phyloP scores from a whole-genome alignment of 2,888 invertebrate genomes.

The Bursaphelenchus okinawaensis region DNA sequence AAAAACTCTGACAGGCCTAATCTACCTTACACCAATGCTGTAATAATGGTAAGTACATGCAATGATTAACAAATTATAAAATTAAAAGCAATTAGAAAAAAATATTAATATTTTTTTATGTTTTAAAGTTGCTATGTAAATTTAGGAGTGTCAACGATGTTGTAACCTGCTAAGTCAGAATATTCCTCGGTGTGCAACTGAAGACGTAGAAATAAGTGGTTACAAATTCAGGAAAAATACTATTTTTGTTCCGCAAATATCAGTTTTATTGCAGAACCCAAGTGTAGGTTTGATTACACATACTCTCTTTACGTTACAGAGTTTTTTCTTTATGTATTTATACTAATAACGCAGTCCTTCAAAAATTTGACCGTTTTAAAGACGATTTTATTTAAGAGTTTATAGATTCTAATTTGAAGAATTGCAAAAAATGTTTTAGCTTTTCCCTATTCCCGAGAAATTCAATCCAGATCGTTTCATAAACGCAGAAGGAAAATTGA shows the following conservation, averaged over 20 bases:
- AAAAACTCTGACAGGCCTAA: neutral
- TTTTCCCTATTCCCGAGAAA: slow-evolving; percentile 2
- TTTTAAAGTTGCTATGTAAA: neutral
- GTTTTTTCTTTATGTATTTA: too few species aligned
- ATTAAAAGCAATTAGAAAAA: too few species aligned
- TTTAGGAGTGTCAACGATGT: slow-evolving; percentile 1
- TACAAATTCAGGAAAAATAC: neutral
- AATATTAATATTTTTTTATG: neutral
- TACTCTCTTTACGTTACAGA: too few species aligned
- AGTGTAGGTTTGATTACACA: too few species aligned
- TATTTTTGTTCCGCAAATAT: neutral
- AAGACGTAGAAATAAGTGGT: neutral
- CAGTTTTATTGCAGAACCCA: neutral
- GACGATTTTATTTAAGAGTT: too few species aligned
- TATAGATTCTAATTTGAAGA: too few species aligned
- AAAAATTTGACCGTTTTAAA: too few species aligned
- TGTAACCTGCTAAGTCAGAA: slow-evolving; percentile 4
- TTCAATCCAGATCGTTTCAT: slow-evolving; percentile 4
- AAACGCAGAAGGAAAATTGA: neutral
- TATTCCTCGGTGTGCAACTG: neutral
- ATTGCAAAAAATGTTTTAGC: neutral
- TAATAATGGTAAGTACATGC: neutral
- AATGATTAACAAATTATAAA: neutral
- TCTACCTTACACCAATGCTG: slow-evolving; percentile 2
- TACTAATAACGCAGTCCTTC: too few species aligned